phyloP scores from a whole-genome alignment of 2,113 vertebrate species.

The Herpetotheres cachinnans region DNA sequence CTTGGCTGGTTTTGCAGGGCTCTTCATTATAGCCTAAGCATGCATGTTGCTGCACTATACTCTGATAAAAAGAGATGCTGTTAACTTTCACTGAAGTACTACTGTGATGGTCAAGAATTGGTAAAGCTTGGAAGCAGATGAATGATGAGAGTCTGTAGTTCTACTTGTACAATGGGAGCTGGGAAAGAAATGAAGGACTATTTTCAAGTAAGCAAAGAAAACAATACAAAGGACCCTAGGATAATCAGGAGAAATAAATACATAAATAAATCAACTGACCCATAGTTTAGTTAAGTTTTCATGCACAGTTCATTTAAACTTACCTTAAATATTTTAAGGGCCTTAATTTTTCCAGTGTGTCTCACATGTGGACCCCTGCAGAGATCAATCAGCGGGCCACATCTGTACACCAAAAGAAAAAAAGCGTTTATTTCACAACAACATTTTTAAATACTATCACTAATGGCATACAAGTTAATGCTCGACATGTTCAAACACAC shows the following conservation, averaged over 20 bases:
- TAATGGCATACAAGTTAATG: not conserved
- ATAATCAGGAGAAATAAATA: not conserved
- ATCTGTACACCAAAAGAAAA: constrained; percentile 50
- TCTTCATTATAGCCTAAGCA: not conserved
- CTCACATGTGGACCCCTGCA: constrained; percentile 81
- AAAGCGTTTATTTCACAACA: not conserved
- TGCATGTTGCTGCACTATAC: not conserved
- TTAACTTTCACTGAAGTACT: not conserved
- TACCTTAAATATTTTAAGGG: constrained; percentile 80
- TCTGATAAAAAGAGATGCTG: not conserved
- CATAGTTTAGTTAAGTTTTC: not conserved
- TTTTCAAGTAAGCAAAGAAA: not conserved
- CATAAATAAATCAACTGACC: not conserved
- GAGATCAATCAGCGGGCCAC: constrained; percentile 77
- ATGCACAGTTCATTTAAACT: not conserved
- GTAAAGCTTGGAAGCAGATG: not conserved
- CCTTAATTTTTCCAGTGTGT: constrained; percentile 81
- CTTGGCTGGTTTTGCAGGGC: not conserved
- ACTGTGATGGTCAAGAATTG: not conserved
- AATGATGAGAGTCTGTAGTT: not conserved
- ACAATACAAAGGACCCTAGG: not conserved
- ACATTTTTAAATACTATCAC: not conserved
- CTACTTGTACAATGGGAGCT: not conserved
- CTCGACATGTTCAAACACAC: not conserved
- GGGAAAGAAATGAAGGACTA: not conserved